Evolutionary conservation across 1,140 invertebrate species (phyloP), one percentile per base, ranked within the genome.

Genomic region (Hypothenemus hampei): DNA sequence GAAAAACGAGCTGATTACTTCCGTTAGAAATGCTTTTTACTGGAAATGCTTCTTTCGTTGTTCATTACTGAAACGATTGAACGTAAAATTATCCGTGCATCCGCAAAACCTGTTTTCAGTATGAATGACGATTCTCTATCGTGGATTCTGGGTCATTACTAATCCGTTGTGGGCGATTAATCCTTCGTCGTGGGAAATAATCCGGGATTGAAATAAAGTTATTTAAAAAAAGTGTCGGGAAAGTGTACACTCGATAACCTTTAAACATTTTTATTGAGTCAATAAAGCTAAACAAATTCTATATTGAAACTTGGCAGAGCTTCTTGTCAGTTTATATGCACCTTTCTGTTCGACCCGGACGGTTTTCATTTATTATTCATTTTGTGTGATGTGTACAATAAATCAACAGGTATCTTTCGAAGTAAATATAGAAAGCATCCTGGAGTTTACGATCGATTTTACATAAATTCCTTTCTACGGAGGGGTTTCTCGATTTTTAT

Each of bases 381-480:
- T 18, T 49, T 49, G 18, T 49, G 19, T 39, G 37, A 22, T 49
- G 35, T 24, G 22, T 47, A 39, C 24, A 31, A 36, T 23, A 49
- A 39, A 49, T 49, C 47, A 49, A 49, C 47, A 49, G 47, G 47
- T 49, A 26, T 49, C 21, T 19, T 20, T 29, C 13, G 10, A 39
- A 49, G 47, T 49, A 49, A 49, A 49, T 23, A 49, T 49, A 37
- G 47, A 49, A 37, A 23, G 35, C 39, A 39, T 49, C 33, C 3
- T 35, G 21, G 23, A 33, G 39, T 23, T 49, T 19, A 15, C 10
- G 24, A 49, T 49, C 47, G 47, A 49, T 49, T 37, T 23, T 23
- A 23, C 36, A 39, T 49, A 49, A 49, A 48, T 33, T 48, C 39
- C 20, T 18, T 16, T 16, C 35, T 13, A 16, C n/a, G n/a, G n/a